Base-by-base conservation (phyloP, 2,797 vertebrate species). In the Crocidura indochinensis region DNA sequence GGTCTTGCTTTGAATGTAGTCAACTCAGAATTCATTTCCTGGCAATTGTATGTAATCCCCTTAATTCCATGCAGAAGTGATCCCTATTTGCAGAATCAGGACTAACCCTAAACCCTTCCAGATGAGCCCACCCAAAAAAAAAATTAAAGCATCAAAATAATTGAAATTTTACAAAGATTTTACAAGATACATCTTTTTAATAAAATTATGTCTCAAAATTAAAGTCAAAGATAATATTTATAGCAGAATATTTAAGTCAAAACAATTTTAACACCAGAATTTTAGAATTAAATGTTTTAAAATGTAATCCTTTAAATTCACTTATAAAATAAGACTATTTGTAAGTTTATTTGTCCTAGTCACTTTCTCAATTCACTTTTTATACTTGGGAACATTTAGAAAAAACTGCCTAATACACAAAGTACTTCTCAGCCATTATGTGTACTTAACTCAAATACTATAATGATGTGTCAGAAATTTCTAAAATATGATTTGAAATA, bases 181-280 rank as follows among this genome's bases (percentile, higher is more conserved):
- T 91, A 83, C 26, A 72, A 72, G 92, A 84, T 47, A 76, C 0
- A 19, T 91, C 86, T 75, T n/a, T 75, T n/a, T 24, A 60, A 77
- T 56, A 94, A 80, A 84, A 67, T 65, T 38, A 38, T 38, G 53
- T 72, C 76, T 64, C 20, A 83, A 72, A 72, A 82, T 84, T 83
- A 72, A 38, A 81, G 15, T 53, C 12, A 84, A 22, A 91, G 89
- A 46, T 77, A 26, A 53, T 64, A 65, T 51, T 77, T 89, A 94
- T 74, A 24, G 47, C 72, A 90, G 5, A 78, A 27, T 65, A 26
- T 75, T 89, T 53, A 80, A 60, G 2, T 88, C 7, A 88, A 94
- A 94, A 76, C 26, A 27, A 72, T 60, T 90, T 78, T 84, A 80
- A 92, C n/a, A 87, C 0, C 10, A 44, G 8, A 62, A 82, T 69